Evolutionary conservation across 1,140 invertebrate species (phyloP).

Genomic region (Callitettix versicolor): DNA sequence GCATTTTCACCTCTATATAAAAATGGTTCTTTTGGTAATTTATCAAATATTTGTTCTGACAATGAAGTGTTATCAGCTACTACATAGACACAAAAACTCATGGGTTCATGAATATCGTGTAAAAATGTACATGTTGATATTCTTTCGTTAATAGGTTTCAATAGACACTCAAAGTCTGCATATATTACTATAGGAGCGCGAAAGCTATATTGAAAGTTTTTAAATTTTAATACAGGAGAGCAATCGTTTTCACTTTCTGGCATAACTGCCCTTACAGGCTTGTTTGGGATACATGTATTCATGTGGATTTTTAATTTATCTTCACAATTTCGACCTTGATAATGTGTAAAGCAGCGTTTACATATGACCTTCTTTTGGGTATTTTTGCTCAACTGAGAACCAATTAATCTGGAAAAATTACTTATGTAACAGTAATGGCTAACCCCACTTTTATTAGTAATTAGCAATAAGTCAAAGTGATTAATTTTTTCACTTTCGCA

Average conservation of each 20-base stretch:
- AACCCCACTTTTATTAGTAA: neutral
- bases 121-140: neutral
- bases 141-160: neutral
- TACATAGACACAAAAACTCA: slow-evolving; percentile 12
- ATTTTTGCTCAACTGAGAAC: neutral
- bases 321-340: neutral
- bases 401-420: slow-evolving; percentile 1
- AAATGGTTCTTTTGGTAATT: slow-evolving; percentile 4
- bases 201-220: slow-evolving; percentile 5
- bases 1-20: slow-evolving; percentile 8
- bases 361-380: neutral
- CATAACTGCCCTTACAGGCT: neutral
- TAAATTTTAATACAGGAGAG: slow-evolving; percentile 4
- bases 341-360: slow-evolving; percentile 12
- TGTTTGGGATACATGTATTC: slow-evolving; percentile 2
- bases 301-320: neutral
- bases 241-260: neutral
- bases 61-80: neutral
- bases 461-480: slow-evolving; percentile 7
- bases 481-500: neutral
- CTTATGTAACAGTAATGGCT: slow-evolving; percentile 11
- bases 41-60: slow-evolving; percentile 4
- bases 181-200: slow-evolving; percentile 6
- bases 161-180: slow-evolving; percentile 13
- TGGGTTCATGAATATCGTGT: slow-evolving; percentile 2